Evolutionary conservation across 2,797 vertebrate species (phyloP).

Genomic region (Phoeniculus purpureus): DNA sequence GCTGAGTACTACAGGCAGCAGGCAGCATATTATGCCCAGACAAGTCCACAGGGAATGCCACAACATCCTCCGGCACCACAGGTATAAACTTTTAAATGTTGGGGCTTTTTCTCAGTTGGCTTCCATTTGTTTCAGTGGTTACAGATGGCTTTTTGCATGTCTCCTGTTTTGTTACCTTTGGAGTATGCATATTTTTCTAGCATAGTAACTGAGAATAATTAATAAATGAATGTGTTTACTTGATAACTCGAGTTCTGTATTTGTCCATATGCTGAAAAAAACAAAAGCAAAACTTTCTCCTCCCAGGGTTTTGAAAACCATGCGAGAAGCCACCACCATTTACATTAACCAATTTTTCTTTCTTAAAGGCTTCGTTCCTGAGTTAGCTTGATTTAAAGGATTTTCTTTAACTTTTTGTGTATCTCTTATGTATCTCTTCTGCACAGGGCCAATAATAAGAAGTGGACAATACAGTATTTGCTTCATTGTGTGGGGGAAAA

Average conservation of each 20-base stretch:
- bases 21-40: conserved; percentile 95
- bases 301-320: conserved; percentile 85
- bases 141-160: conserved; percentile 74
- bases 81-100: conserved; percentile 73
- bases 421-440: conserved; percentile 99
- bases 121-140: conserved; percentile 31
- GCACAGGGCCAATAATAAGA: conserved; percentile 99
- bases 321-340: conserved; percentile 83
- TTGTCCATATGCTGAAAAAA: conserved; percentile 66
- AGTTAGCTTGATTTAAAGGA: conserved; percentile 84
- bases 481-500: conserved; percentile 99
- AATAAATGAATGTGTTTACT: conserved; percentile 58
- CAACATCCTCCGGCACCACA: conserved; percentile 90
- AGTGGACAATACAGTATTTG: conserved; percentile 99
- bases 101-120: conserved; percentile 30
- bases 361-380: conserved; percentile 88
- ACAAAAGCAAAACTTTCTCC: conserved; percentile 78
- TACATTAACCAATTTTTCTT: conserved; percentile 87
- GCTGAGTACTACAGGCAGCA: conserved; percentile 98
- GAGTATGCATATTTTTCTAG: conserved; percentile 77
- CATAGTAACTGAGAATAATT: conserved; percentile 54
- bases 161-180: conserved; percentile 73
- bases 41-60: conserved; percentile 94
- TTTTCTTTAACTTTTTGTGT: conserved; percentile 99
- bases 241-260: conserved; percentile 75